Base-by-base conservation (phyloP, 1,140 invertebrate species). In the Caenorhabditis remanei region DNA sequence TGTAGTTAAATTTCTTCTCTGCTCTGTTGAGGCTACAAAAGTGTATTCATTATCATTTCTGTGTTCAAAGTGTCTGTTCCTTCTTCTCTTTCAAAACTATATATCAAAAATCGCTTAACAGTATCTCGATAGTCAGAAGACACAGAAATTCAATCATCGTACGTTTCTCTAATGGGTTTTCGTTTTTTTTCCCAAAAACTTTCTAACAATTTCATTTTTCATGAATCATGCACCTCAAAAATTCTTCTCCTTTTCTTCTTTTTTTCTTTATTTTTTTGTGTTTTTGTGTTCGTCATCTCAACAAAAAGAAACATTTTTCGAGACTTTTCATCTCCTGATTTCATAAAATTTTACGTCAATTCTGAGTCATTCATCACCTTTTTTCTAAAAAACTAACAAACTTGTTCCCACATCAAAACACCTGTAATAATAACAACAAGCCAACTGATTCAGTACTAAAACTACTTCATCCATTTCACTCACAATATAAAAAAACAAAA, bases 401-500 rank as follows among this genome's bases (percentile, higher is more conserved):
- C 21, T n/a, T 8, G 56, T 58, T 58, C 56, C n/a, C 21, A 9
- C 56, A n/a, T 58, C 56, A n/a, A 19, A 58, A n/a, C 21, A 58
- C 56, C 56, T 58, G 56, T 58, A 58, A 53, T 16, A 13, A 9
- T 58, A 21, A 58, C 21, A 58, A 58, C 50, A n/a, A 58, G 56
- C 9, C 24, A 40, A 67, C 32, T 40, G 24, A 41, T 61, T 21
- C n/a, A 16, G n/a, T 61, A 61, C 63, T 67, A 32, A 40, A n/a
- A n/a, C n/a, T n/a, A n/a, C n/a, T 67, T 67, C 63, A 32, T 67
- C 32, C 40, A 32, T 61, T n/a, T 9, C 50, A 53, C 50, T 14
- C 50, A 53, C 11, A 58, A 19, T n/a, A 58, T n/a, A n/a, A 41
- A 67, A 67, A 67, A 67, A 67, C 63, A 67, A 41, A 67, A 67